Evolutionary conservation across 2,888 invertebrate species (phyloP).

Genomic region (Acanthacorydalis orientalis): DNA sequence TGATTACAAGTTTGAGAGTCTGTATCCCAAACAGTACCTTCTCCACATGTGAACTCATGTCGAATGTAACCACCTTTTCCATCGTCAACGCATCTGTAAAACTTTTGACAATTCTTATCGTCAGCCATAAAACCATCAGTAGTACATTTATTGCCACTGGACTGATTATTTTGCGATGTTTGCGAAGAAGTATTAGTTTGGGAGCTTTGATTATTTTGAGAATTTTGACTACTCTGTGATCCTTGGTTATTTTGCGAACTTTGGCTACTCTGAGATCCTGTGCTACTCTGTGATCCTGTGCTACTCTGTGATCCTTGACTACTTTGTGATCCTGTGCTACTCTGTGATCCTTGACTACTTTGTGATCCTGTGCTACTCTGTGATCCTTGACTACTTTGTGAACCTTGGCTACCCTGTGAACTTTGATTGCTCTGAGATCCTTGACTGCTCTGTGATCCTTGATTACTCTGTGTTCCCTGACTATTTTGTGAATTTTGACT

Average conservation of each 20-base stretch:
- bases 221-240: constrained; percentile 6
- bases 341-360: constrained; percentile 9
- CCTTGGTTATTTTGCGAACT: constrained; percentile 2
- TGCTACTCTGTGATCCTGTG: constrained; percentile 5
- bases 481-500: constrained; percentile 5
- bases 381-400: constrained; percentile 6
- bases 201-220: constrained; percentile 7
- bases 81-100: constrained; percentile 57
- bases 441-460: constrained; percentile 7
- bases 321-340: constrained; percentile 6
- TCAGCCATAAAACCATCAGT: constrained; percentile 32
- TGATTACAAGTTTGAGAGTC: constrained; percentile 43
- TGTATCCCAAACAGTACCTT: constrained; percentile 54
- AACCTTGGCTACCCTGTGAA: constrained; percentile 4
- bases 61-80: constrained; percentile 36
- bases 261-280: constrained; percentile 1
- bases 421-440: constrained; percentile 5
- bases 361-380: constrained; percentile 7
- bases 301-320: constrained; percentile 6
- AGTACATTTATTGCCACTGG: constrained; percentile 17
- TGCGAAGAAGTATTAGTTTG: constrained; percentile 9
- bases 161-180: constrained; percentile 7
- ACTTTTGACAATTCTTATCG: constrained; percentile 42
- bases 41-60: constrained; percentile 44
- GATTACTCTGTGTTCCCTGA: constrained; percentile 6